Conservation (phyloP, 2,888 invertebrate species). For the Chaitophorus viminalis region DNA sequence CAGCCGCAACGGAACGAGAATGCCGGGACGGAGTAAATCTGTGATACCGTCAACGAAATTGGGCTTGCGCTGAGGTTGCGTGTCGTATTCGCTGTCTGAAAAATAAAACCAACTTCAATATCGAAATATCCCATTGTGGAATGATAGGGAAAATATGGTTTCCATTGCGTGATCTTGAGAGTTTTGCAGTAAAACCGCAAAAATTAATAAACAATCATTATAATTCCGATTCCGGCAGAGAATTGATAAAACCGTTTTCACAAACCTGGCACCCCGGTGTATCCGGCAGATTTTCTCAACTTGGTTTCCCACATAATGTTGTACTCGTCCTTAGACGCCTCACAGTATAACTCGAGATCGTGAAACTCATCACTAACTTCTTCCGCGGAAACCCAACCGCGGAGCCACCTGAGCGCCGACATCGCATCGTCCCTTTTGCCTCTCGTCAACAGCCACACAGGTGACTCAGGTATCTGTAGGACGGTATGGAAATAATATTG, state of each 20-base stretch:
- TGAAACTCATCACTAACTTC: constrained; percentile 71
- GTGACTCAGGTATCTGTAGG: constrained; percentile 72
- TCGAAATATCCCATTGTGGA: too few species aligned
- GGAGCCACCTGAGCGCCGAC: constrained; percentile 70
- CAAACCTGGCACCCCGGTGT: constrained; percentile 20
- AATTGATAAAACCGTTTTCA: not conserved
- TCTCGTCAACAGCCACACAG: constrained; percentile 73
- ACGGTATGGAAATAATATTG: not conserved
- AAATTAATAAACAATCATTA: too few species aligned
- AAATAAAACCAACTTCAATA: not conserved
- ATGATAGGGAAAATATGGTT: too few species aligned
- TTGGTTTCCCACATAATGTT: not conserved
- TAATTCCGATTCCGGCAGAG: too few species aligned
- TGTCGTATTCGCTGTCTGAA: not conserved
- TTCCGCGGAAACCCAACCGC: constrained; percentile 71
- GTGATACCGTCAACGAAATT: constrained; percentile 62
- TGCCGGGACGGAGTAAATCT: constrained; percentile 70
- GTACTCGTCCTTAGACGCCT: constrained; percentile 64
- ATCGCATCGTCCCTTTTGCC: constrained; percentile 71
- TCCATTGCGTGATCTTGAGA: too few species aligned
- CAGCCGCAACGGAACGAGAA: constrained; percentile 70
- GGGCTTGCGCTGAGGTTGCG: not conserved
- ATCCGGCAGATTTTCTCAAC: constrained; percentile 19
- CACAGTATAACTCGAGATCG: constrained; percentile 69
- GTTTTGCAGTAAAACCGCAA: too few species aligned